phyloP scores from a whole-genome alignment of 2,888 invertebrate genomes.

The Andrena praecox region DNA sequence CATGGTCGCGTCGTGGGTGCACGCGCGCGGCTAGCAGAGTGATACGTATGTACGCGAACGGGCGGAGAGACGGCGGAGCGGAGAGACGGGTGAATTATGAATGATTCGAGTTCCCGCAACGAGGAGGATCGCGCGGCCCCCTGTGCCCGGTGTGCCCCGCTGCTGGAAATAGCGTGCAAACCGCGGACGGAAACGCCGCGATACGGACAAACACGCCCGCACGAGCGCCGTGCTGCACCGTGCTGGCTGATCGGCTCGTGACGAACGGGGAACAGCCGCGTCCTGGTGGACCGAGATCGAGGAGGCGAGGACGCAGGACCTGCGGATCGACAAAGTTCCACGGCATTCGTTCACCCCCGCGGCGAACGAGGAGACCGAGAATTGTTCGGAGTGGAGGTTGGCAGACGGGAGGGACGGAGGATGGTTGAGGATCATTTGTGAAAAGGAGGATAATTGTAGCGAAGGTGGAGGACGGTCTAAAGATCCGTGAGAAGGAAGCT shows the following conservation, averaged over 20 bases:
- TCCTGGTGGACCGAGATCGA: too few relatives aligned
- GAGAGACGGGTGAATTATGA: conserved; percentile 36
- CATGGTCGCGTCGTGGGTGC: neutral
- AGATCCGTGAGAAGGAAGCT: neutral
- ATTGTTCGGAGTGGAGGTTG: too few relatives aligned
- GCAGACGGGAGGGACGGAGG: too few relatives aligned
- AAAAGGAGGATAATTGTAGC: too few relatives aligned
- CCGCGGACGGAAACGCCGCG: conserved; percentile 26
- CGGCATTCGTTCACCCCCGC: too few relatives aligned
- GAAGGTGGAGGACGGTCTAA: too few relatives aligned
- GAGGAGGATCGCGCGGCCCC: conserved; percentile 10
- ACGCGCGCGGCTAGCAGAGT: neutral
- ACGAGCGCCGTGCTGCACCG: neutral
- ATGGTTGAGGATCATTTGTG: too few relatives aligned
- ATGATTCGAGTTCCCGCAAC: conserved; percentile 32
- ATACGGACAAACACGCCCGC: conserved; percentile 32
- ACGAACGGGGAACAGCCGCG: conserved; percentile 22
- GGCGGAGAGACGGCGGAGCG: neutral
- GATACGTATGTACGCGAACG: neutral
- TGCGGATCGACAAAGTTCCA: too few relatives aligned
- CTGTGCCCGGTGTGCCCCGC: conserved; percentile 1
- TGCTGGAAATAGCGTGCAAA: conserved; percentile 37
- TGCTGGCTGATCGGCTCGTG: conserved; percentile 10
- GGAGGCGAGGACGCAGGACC: too few relatives aligned
- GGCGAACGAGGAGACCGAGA: too few relatives aligned